Evolutionary conservation across 2,888 invertebrate genomes (phyloP).

Genomic region (Eupithecia dodoneata): DNA sequence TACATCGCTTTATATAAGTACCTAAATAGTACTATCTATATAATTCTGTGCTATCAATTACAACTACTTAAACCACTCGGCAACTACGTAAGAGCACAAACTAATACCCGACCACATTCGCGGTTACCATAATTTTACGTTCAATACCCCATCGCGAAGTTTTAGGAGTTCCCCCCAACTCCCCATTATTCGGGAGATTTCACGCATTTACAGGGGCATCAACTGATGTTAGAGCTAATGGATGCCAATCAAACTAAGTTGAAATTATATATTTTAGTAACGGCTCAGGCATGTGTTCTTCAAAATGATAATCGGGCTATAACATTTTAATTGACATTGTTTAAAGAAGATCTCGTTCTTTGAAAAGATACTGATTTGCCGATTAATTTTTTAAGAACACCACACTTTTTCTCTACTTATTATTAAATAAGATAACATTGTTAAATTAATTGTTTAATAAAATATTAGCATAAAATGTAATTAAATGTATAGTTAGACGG

Average conservation of each 20-base stretch:
- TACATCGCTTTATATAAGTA: too few species aligned
- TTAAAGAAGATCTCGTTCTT: too few species aligned
- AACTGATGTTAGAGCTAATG: constrained; percentile 12
- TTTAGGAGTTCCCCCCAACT: constrained; percentile 45
- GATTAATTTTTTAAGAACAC: not conserved
- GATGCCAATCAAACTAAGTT: constrained; percentile 19
- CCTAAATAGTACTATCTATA: too few species aligned
- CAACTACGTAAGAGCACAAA: constrained; percentile 7
- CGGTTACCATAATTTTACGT: constrained; percentile 52
- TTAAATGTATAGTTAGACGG: too few species aligned
- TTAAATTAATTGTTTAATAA: too few species aligned
- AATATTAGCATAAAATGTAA: too few species aligned
- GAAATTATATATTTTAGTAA: constrained; percentile 13
- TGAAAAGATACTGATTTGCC: not conserved
- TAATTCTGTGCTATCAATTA: not conserved
- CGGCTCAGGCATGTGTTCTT: not conserved
- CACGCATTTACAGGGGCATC: constrained; percentile 7
- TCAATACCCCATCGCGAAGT: constrained; percentile 56
- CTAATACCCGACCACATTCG: constrained; percentile 10
- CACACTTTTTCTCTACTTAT: too few species aligned
- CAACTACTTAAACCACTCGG: constrained; percentile 1
- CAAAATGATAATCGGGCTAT: not conserved
- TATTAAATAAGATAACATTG: too few species aligned
- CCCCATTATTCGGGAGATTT: constrained; percentile 13
- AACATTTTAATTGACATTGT: not conserved